Evolutionary conservation across 2,888 invertebrate species (phyloP).

Genomic region (Epirrhoe tristata): DNA sequence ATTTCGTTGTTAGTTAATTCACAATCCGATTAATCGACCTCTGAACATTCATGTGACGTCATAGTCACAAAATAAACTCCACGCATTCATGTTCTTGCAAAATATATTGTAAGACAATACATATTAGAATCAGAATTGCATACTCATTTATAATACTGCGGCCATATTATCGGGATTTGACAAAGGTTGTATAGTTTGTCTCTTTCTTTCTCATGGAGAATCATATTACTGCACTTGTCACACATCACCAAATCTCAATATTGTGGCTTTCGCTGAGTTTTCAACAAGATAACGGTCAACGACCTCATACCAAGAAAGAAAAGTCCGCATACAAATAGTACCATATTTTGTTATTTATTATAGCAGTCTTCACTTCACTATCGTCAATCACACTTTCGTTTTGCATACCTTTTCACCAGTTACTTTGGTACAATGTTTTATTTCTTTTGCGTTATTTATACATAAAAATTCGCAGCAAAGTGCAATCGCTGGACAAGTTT

Average conservation of each 20-base stretch:
- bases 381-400: background rate
- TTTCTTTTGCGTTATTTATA: no score
- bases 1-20: constrained; percentile 26
- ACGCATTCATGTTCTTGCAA: background rate
- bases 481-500: no score
- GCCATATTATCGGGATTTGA: background rate
- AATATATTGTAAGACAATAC: background rate
- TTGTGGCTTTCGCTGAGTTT: background rate
- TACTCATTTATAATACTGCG: background rate
- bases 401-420: background rate
- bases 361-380: background rate
- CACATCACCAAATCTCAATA: background rate
- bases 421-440: constrained; percentile 2
- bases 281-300: background rate
- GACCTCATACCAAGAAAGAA: background rate
- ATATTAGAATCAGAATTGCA: background rate
- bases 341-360: background rate
- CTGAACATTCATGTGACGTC: background rate
- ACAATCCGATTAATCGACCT: background rate
- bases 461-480: no score
- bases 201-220: background rate
- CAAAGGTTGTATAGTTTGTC: background rate
- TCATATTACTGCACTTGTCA: background rate
- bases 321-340: no score
- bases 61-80: background rate